A percentile compares a stretch with the other conserved stretches of the same genome.
Evolutionary conservation across 1,140 invertebrate genomes (phyloP).

Genomic region (Ectropis grisescens): DNA sequence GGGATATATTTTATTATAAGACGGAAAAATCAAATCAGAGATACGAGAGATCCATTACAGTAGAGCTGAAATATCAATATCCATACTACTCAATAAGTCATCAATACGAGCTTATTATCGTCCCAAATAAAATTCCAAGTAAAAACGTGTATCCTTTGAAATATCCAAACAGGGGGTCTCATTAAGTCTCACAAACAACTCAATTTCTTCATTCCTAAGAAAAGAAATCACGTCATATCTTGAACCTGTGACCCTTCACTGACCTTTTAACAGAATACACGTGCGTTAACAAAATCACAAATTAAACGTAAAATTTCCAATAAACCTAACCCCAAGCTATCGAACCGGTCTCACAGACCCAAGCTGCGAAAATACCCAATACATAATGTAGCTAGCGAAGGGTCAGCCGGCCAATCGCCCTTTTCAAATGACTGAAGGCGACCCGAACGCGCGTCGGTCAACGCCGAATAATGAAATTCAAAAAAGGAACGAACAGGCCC

Average conservation of each 20-base stretch:
- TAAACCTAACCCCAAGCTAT: conserved; percentile 19
- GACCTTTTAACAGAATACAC: conserved; percentile 30
- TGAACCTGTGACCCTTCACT: conserved; percentile 5
- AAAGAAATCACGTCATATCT: too few relatives aligned
- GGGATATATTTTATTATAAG: too few relatives aligned
- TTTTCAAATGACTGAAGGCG: conserved; percentile 41
- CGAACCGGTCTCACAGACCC: conserved; percentile 32
- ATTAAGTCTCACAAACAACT: too few relatives aligned
- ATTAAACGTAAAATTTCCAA: conserved; percentile 63
- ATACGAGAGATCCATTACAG: too few relatives aligned
- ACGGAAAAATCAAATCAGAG: too few relatives aligned
- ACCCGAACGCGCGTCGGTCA: conserved; percentile 51
- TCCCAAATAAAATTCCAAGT: too few relatives aligned
- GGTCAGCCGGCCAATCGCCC: conserved; percentile 38
- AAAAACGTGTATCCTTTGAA: too few relatives aligned
- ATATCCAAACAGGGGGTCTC: too few relatives aligned
- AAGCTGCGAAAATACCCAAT: conserved; percentile 64
- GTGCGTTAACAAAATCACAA: conserved; percentile 47
- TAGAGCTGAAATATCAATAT: too few relatives aligned
- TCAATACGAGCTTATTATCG: too few relatives aligned
- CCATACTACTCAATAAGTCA: too few relatives aligned
- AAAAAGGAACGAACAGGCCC: conserved; percentile 52
- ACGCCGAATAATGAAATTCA: conserved; percentile 47
- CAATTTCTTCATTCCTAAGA: too few relatives aligned
- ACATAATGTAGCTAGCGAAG: conserved; percentile 52